Evolutionary conservation across 2,113 vertebrate species (phyloP).

Genomic region (Marcusenius ussheri): DNA sequence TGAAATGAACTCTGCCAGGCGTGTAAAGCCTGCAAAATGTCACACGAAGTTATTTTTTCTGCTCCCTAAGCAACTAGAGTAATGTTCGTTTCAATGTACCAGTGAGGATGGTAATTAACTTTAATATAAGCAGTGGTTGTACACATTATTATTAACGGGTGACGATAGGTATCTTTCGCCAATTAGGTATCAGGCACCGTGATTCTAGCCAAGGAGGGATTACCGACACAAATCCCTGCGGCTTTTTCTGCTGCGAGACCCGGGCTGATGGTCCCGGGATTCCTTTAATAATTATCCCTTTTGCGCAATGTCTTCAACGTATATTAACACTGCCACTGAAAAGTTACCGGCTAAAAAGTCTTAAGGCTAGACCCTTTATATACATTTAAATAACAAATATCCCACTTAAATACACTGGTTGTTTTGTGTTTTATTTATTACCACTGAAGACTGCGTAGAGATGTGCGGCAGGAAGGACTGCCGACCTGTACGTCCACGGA

Average conservation of each 20-base stretch:
- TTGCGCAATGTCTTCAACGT: neutral
- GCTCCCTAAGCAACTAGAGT: neutral
- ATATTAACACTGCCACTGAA: neutral
- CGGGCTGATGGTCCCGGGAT: neutral
- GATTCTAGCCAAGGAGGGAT: neutral
- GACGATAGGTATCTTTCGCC: neutral
- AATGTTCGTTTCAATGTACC: neutral
- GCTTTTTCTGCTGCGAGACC: neutral
- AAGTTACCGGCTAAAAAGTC: neutral
- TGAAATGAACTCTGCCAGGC: neutral
- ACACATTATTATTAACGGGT: neutral
- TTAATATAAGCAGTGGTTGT: neutral
- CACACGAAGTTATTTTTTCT: neutral
- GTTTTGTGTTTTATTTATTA: neutral
- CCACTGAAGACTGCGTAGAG: neutral
- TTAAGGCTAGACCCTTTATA: neutral
- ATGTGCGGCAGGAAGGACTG: neutral
- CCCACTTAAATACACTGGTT: neutral
- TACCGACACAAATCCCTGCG: neutral
- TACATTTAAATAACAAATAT: neutral
- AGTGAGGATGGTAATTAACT: neutral
- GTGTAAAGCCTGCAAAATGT: neutral
- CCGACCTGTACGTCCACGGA: neutral
- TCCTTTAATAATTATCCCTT: neutral
- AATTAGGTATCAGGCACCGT: neutral